A percentile compares a stretch with the other conserved stretches of the same genome.
phyloP scores from a whole-genome alignment of 2,888 invertebrate genomes.

The Crocallis elinguaria region DNA sequence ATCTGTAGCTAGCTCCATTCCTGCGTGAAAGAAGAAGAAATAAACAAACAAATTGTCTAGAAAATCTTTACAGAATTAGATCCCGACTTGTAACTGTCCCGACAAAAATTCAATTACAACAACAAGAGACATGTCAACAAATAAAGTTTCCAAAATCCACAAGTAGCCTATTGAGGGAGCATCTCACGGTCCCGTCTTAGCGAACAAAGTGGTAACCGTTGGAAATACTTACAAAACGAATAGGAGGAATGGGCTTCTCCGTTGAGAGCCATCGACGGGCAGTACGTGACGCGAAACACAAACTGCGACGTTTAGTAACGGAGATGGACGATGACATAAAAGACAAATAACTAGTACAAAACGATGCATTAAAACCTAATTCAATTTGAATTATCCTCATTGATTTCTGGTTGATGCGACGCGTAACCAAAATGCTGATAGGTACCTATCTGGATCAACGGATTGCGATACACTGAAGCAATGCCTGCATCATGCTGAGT shows the following conservation, averaged over 20 bases:
- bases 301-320: constrained; percentile 55
- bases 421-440: too few relatives aligned
- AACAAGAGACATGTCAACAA: constrained; percentile 24
- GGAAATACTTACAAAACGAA: constrained; percentile 65
- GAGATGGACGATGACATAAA: constrained; percentile 38
- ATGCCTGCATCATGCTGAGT: too few relatives aligned
- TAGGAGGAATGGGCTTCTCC: constrained; percentile 57
- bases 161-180: constrained; percentile 44
- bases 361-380: too few relatives aligned
- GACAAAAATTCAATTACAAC: constrained; percentile 19
- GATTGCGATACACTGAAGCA: too few relatives aligned
- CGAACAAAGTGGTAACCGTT: constrained; percentile 63
- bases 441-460: too few relatives aligned
- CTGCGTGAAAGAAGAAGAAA: too few relatives aligned
- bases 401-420: too few relatives aligned
- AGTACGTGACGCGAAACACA: constrained; percentile 65
- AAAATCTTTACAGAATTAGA: too few relatives aligned
- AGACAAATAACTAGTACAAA: constrained; percentile 1
- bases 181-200: constrained; percentile 35
- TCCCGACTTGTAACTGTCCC: too few relatives aligned
- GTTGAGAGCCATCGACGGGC: constrained; percentile 60
- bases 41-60: too few relatives aligned
- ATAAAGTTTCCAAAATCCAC: constrained; percentile 37
- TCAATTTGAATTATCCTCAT: too few relatives aligned
- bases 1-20: too few relatives aligned